Conservation (phyloP, 2,888 invertebrate genomes). For the Gymnosoma rotundatum region DNA sequence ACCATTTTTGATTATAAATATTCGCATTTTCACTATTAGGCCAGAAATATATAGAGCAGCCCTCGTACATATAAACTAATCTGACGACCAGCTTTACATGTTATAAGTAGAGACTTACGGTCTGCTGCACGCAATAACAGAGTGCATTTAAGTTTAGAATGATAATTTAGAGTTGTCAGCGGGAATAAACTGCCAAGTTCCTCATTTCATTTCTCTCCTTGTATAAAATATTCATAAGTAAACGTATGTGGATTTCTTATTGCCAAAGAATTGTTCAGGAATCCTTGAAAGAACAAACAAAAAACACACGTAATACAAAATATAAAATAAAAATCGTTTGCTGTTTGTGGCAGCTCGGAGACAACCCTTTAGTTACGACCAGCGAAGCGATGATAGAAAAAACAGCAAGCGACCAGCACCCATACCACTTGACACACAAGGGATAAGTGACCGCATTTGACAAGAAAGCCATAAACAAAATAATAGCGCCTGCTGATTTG, state of each 20-base stretch:
- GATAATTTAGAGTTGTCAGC: conserved; percentile 48
- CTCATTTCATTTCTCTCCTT: conserved; percentile 39
- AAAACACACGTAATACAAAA: conserved; percentile 9
- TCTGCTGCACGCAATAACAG: conserved; percentile 45
- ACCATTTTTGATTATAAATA: no score
- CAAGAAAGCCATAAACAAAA: conserved; percentile 80
- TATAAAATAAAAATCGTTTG: conserved; percentile 7
- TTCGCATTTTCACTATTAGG: no score
- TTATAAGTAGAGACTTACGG: conserved; percentile 39
- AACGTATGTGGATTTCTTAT: conserved; percentile 51
- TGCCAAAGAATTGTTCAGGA: conserved; percentile 56
- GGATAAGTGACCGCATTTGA: conserved; percentile 75
- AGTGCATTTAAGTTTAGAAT: conserved; percentile 23
- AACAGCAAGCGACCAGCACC: conserved; percentile 68
- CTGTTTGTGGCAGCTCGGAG: conserved; percentile 70
- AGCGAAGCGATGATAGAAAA: conserved; percentile 52
- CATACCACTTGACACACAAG: conserved; percentile 63
- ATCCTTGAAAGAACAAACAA: conserved; percentile 17
- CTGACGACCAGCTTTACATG: conserved; percentile 15
- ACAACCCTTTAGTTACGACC: conserved; percentile 62
- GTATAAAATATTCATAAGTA: background rate
- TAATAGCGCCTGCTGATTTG: conserved; percentile 75
- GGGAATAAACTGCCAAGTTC: conserved; percentile 38
- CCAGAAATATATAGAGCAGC: no score
- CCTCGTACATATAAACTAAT: conserved; percentile 25